A percentile compares a stretch with the other conserved stretches of the same genome.
phyloP scores from a whole-genome alignment of 1,140 invertebrate species.

The Teleogryllus occipitalis region DNA sequence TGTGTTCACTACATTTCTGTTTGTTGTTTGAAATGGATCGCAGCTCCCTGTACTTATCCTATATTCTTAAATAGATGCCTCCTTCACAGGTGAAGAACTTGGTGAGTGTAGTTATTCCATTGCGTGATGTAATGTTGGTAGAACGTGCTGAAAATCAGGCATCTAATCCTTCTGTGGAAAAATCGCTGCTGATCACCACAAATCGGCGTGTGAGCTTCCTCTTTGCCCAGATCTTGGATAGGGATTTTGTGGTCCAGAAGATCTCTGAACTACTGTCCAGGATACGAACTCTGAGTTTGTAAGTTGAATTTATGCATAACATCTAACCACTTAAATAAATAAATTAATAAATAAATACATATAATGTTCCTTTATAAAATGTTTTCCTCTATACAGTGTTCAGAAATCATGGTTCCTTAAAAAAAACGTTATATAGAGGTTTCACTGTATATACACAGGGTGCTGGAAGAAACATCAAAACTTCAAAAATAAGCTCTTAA shows the following conservation, averaged over 20 bases:
- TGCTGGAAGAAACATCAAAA: too few relatives aligned
- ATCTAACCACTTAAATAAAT: too few relatives aligned
- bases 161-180: constrained; percentile 51
- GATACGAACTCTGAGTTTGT: constrained; percentile 23
- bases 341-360: too few relatives aligned
- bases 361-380: too few relatives aligned
- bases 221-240: constrained; percentile 80
- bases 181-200: constrained; percentile 79
- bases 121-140: constrained; percentile 65
- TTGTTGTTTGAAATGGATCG: background rate
- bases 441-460: too few relatives aligned
- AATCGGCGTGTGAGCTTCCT: constrained; percentile 72
- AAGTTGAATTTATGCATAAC: background rate
- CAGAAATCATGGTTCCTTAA: too few relatives aligned
- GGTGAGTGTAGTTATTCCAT: constrained; percentile 80
- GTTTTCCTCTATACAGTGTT: too few relatives aligned
- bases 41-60: background rate
- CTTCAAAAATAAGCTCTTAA: too few relatives aligned
- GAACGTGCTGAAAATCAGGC: constrained; percentile 63
- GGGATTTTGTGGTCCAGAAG: constrained; percentile 83
- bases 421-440: too few relatives aligned
- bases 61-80: background rate
- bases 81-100: constrained; percentile 63
- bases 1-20: constrained; percentile 38
- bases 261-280: constrained; percentile 77